These are phyloP conservation scores for Phthorimaea operculella DNA, from an alignment of 1,140 invertebrate genomes.

Conservation along the genomic window DNA sequence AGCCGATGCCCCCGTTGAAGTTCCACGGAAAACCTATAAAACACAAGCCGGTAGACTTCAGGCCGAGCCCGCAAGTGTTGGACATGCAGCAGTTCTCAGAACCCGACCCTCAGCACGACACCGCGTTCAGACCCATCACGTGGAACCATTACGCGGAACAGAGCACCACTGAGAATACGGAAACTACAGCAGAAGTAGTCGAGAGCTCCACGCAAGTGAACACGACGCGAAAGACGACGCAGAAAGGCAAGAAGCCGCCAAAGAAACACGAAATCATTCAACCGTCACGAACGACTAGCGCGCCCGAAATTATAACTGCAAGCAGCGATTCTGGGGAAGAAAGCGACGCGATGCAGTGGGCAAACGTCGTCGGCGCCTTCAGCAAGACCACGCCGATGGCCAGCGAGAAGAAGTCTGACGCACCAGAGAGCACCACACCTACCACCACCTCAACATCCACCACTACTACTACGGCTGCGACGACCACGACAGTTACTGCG, in stretches of 20 bases:
- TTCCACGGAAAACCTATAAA: constrained; percentile 29
- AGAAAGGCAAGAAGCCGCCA: constrained; percentile 30
- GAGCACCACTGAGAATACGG: constrained; percentile 22
- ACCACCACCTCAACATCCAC: constrained; percentile 29
- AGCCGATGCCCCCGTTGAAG: constrained; percentile 59
- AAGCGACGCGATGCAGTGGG: constrained; percentile 38
- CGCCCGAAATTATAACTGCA: constrained; percentile 53
- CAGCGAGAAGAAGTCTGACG: constrained; percentile 19
- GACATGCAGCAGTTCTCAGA: constrained; percentile 34
- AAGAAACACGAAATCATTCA: constrained; percentile 46
- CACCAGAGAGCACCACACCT: constrained; percentile 19
- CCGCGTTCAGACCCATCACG: constrained; percentile 52
- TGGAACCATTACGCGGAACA: constrained; percentile 26
- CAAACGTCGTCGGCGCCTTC: constrained; percentile 45
- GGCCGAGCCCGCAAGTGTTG: constrained; percentile 55
- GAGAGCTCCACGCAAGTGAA: background rate
- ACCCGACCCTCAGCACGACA: constrained; percentile 39
- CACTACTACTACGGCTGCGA: constrained; percentile 21
- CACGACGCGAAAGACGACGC: constrained; percentile 22
- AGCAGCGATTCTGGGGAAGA: constrained; percentile 23
- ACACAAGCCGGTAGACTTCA: constrained; percentile 43
- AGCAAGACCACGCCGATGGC: constrained; percentile 48
- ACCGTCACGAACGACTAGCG: constrained; percentile 29
- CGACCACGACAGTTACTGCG: constrained; percentile 22
- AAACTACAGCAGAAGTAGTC: constrained; percentile 20